A percentile compares a stretch with the other conserved stretches of the same genome.
phyloP scores from a whole-genome alignment of 2,113 vertebrate genomes.

The Solea solea region DNA sequence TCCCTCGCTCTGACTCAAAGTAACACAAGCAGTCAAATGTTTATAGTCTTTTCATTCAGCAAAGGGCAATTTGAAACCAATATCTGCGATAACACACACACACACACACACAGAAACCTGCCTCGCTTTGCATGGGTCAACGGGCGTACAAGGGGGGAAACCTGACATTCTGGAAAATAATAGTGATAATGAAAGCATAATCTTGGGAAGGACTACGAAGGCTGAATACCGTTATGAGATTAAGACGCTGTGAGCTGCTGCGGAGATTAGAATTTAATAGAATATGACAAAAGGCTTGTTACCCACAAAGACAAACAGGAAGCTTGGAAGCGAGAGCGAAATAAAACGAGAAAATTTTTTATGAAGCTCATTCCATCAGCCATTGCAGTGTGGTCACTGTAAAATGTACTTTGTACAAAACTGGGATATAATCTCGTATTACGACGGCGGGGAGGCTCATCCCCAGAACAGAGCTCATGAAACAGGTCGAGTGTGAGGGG shows the following conservation, averaged over 20 bases:
- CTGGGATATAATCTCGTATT: constrained; percentile 39
- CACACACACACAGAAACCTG: constrained; percentile 34
- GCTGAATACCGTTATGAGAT: constrained; percentile 61
- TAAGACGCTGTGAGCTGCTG: constrained; percentile 42
- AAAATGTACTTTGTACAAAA: not conserved
- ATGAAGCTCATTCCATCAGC: constrained; percentile 1
- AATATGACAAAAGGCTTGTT: constrained; percentile 40
- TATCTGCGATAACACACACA: constrained; percentile 65
- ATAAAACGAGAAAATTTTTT: constrained; percentile 5
- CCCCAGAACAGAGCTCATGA: constrained; percentile 51
- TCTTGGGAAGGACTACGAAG: constrained; percentile 34
- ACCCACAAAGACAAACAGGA: constrained; percentile 37
- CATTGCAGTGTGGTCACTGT: not conserved
- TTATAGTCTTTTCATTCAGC: constrained; percentile 68
- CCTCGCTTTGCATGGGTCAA: constrained; percentile 53
- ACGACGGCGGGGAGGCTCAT: constrained; percentile 42
- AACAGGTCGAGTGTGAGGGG: constrained; percentile 58
- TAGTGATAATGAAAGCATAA: constrained; percentile 67
- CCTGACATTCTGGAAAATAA: constrained; percentile 62
- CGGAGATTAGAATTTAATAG: constrained; percentile 42
- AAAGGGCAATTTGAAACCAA: constrained; percentile 65
- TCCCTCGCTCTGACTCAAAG: constrained; percentile 50
- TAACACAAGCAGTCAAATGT: constrained; percentile 71
- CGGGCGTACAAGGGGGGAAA: constrained; percentile 36
- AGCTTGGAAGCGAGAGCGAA: constrained; percentile 3